Conservation (phyloP, 2,888 invertebrate genomes). For the Ligdia adustata region DNA sequence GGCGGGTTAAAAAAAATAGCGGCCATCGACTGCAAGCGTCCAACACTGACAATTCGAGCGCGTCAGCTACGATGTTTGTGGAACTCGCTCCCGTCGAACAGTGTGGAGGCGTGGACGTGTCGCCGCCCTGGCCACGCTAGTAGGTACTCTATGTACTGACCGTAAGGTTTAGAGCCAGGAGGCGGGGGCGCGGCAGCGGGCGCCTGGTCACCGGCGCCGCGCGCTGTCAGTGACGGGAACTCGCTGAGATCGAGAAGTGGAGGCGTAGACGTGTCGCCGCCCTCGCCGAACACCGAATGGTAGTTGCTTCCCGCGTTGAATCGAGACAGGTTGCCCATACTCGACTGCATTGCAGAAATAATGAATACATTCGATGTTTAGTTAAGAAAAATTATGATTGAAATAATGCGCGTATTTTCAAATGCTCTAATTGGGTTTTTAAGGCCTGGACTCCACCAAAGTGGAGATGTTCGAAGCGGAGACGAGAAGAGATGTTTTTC, state of each 20-base stretch:
- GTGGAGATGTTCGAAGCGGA: too few relatives aligned
- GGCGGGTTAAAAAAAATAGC: too few relatives aligned
- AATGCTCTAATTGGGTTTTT: too few relatives aligned
- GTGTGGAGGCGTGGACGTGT: slow-evolving; percentile 92
- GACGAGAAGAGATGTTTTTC: too few relatives aligned
- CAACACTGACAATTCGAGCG: too few relatives aligned
- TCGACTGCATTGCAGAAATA: slow-evolving; percentile 72
- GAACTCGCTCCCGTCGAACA: slow-evolving; percentile 96
- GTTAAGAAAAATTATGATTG: too few relatives aligned
- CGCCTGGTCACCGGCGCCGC: slow-evolving; percentile 91
- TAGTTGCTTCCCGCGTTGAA: slow-evolving; percentile 87
- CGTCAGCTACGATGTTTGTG: too few relatives aligned
- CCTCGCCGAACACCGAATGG: slow-evolving; percentile 92
- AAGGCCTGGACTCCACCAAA: too few relatives aligned
- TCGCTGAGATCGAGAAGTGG: slow-evolving; percentile 95
- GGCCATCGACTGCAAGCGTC: too few relatives aligned
- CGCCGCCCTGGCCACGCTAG: slow-evolving; percentile 88
- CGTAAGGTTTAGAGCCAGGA: slow-evolving; percentile 96
- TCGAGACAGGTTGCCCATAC: slow-evolving; percentile 86
- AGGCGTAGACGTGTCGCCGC: slow-evolving; percentile 91
- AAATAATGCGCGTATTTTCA: too few relatives aligned
- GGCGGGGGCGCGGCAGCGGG: slow-evolving; percentile 93
- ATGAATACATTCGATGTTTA: too few relatives aligned
- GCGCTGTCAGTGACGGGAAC: slow-evolving; percentile 95
- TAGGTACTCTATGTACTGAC: slow-evolving; percentile 70